Percentiles rank a stretch among this genome's conserved stretches.
Evolutionary conservation across 1,140 invertebrate species (phyloP).

Genomic region (Bombus affinis): DNA sequence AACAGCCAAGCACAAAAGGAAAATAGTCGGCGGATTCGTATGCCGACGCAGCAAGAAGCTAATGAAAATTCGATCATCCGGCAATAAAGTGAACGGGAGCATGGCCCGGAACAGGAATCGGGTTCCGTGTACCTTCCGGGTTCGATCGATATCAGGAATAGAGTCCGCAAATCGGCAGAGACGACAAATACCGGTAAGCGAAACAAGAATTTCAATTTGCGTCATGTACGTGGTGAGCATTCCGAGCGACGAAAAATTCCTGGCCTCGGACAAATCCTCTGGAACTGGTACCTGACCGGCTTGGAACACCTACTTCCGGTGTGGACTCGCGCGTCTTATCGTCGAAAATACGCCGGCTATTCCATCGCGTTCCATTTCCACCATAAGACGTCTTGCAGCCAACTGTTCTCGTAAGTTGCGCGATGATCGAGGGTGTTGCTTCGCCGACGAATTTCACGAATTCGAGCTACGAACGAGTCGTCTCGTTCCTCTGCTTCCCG

Average conservation of each 20-base stretch:
- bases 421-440: constrained; percentile 13
- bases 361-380: constrained; percentile 16
- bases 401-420: constrained; percentile 3
- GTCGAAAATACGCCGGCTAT: constrained; percentile 37
- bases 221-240: constrained; percentile 60
- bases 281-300: not conserved
- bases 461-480: not conserved
- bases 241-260: constrained; percentile 56
- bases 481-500: not conserved
- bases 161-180: constrained; percentile 39
- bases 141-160: constrained; percentile 33
- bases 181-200: constrained; percentile 67
- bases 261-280: not conserved
- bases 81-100: not conserved
- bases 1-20: not conserved
- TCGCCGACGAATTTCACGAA: constrained; percentile 7
- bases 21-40: not conserved
- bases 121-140: not conserved
- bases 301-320: constrained; percentile 51
- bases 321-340: not conserved
- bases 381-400: not conserved
- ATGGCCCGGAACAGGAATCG: not conserved
- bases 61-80: constrained; percentile 10
- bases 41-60: constrained; percentile 4
- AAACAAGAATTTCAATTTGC: constrained; percentile 74